Percentiles rank a stretch among this genome's conserved stretches.
Conservation (phyloP, 2,888 invertebrate genomes). For the Parnassius glacialis region DNA sequence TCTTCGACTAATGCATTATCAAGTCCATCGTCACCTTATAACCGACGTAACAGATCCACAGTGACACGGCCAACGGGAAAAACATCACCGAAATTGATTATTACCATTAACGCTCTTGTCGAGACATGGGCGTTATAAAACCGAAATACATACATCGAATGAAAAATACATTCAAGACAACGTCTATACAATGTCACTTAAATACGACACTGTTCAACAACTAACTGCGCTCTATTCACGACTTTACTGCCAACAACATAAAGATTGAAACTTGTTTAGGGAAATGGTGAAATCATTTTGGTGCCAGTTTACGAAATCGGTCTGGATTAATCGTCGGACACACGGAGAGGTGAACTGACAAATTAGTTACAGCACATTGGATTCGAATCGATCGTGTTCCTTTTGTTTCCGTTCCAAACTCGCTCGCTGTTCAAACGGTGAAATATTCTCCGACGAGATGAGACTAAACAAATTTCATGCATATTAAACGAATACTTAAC, state of each 20-base stretch:
- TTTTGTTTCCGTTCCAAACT: conserved; percentile 38
- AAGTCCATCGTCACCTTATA: conserved; percentile 13
- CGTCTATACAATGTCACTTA: conserved; percentile 46
- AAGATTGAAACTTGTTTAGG: conserved; percentile 26
- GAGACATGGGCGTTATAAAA: conserved; percentile 67
- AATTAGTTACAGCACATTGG: conserved; percentile 71
- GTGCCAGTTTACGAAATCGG: conserved; percentile 58
- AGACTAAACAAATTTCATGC: too few relatives aligned
- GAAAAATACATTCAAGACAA: conserved; percentile 69
- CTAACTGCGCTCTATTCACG: conserved; percentile 23
- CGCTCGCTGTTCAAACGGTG: neutral
- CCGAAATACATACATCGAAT: conserved; percentile 60
- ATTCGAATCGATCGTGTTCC: conserved; percentile 54
- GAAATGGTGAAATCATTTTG: conserved; percentile 3
- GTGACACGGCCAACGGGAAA: conserved; percentile 36
- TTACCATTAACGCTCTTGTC: conserved; percentile 68
- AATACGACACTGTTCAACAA: conserved; percentile 14
- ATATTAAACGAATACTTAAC: neutral
- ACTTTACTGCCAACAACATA: conserved; percentile 15
- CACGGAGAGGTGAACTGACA: conserved; percentile 62
- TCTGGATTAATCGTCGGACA: conserved; percentile 66
- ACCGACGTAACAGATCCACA: conserved; percentile 14
- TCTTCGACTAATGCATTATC: conserved; percentile 23
- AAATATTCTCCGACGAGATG: neutral
- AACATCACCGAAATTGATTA: conserved; percentile 65